These are phyloP conservation scores for Paragorgia papillata DNA, from an alignment of 92 coral and sea anemone genomes.

Conservation along the genomic window DNA sequence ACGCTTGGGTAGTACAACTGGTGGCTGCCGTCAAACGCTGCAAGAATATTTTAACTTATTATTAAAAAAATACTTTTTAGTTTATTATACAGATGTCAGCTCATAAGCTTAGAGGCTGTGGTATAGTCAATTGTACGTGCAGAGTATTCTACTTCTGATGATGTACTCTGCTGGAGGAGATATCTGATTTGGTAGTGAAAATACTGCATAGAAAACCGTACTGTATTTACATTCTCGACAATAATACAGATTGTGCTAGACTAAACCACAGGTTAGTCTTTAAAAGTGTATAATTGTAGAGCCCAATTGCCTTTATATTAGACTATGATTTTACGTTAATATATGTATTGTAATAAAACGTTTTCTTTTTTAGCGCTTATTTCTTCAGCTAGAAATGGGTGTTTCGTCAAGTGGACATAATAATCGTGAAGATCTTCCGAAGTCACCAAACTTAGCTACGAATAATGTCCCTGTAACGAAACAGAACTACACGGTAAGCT, in stretches of 20 bases:
- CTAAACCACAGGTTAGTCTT: not conserved
- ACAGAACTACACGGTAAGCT: too few species aligned
- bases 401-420: slow-evolving; percentile 16
- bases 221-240: too few species aligned
- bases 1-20: not conserved
- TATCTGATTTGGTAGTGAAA: not conserved
- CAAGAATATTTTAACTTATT: not conserved
- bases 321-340: too few species aligned
- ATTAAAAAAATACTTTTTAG: not conserved
- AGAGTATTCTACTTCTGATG: too few species aligned
- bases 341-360: too few species aligned
- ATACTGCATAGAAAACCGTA: too few species aligned
- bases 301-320: too few species aligned
- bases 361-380: not conserved
- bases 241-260: too few species aligned
- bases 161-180: not conserved
- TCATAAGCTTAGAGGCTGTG: too few species aligned
- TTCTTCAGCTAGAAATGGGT: not conserved
- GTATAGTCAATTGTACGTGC: too few species aligned
- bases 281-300: too few species aligned
- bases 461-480: not conserved
- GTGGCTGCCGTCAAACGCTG: too few species aligned
- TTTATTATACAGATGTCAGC: not conserved
- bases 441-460: not conserved
- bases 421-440: not conserved